phyloP scores from a whole-genome alignment of 1,140 invertebrate genomes.

The Hesperophylax magnus region DNA sequence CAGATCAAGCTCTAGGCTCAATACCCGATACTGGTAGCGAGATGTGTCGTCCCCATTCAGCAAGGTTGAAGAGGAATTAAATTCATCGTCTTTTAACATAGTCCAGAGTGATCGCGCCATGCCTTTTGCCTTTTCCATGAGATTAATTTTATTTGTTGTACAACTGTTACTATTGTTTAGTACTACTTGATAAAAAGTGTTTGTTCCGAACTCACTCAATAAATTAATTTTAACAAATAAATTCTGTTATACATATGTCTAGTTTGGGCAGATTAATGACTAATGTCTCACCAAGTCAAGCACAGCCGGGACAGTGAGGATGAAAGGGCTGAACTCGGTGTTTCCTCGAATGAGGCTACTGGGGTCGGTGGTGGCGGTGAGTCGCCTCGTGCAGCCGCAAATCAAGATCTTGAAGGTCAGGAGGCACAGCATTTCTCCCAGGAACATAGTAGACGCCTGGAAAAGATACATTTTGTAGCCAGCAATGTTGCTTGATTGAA shows the following conservation, averaged over 20 bases:
- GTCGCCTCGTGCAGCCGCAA: conserved; percentile 70
- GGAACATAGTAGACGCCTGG: conserved; percentile 89
- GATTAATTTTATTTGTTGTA: not conserved
- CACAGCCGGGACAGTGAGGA: conserved; percentile 88
- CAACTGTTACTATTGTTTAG: not conserved
- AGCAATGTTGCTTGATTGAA: not conserved
- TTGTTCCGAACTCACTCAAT: too few species aligned
- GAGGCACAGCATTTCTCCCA: conserved; percentile 90
- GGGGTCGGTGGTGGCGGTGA: conserved; percentile 67
- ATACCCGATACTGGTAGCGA: too few species aligned
- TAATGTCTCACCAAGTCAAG: conserved; percentile 76
- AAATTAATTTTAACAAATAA: not conserved
- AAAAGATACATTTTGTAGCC: conserved; percentile 2
- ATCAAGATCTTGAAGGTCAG: conserved; percentile 79
- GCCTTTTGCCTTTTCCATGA: not conserved
- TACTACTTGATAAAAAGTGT: too few species aligned
- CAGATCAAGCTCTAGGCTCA: too few species aligned
- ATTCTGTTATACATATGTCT: not conserved
- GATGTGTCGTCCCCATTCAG: too few species aligned
- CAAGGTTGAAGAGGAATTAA: not conserved
- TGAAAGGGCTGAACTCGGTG: conserved; percentile 82
- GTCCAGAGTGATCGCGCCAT: not conserved
- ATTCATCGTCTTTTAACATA: not conserved
- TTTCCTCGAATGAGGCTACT: conserved; percentile 76
- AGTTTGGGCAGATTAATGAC: not conserved